Evolutionary conservation across 2,113 vertebrate genomes (phyloP).

Genomic region (Alectura lathami): DNA sequence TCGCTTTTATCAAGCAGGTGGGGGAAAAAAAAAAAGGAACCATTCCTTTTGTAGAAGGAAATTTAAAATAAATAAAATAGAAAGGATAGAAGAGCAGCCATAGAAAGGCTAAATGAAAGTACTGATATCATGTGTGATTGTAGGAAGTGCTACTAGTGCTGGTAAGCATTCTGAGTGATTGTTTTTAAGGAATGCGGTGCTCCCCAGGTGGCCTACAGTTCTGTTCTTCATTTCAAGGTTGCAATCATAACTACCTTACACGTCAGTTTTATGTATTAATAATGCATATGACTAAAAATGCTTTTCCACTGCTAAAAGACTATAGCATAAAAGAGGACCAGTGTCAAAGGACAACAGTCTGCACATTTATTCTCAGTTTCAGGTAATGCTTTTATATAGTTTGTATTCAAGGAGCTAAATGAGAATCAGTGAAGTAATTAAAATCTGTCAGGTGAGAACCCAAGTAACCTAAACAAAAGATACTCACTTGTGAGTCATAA

Average conservation of each 20-base stretch:
- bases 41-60: not conserved
- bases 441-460: not conserved
- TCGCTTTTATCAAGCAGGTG: not conserved
- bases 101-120: not conserved
- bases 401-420: not conserved
- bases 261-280: not conserved
- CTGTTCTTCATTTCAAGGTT: not conserved
- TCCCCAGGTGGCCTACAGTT: not conserved
- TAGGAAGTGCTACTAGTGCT: not conserved
- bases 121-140: not conserved
- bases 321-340: not conserved
- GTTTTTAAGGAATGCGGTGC: not conserved
- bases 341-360: not conserved
- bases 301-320: not conserved
- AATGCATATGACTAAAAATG: not conserved
- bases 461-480: slow-evolving; percentile 2
- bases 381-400: not conserved
- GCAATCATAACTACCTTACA: not conserved
- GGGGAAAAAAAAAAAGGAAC: not conserved
- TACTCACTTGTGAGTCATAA: not conserved
- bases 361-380: not conserved
- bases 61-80: too few species aligned
- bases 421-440: not conserved
- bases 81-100: not conserved
- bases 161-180: not conserved